Evolutionary conservation across 2,113 vertebrate genomes (phyloP).

Genomic region (Alosa alosa): DNA sequence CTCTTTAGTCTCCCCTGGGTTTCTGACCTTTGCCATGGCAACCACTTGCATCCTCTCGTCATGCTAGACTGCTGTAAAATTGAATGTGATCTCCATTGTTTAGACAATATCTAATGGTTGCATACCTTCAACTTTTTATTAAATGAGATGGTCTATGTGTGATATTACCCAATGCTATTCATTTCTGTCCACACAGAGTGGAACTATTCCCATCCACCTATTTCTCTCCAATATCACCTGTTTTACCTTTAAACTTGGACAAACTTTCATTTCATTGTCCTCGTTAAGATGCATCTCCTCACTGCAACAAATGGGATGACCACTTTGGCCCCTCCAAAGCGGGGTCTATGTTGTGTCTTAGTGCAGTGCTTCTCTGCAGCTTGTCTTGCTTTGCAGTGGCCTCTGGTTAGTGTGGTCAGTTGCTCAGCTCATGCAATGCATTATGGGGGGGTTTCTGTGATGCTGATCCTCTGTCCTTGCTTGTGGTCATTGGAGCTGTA

Average conservation of each 20-base stretch:
- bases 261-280: neutral
- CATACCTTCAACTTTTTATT: neutral
- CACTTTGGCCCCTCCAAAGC: neutral
- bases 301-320: neutral
- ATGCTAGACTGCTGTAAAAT: neutral
- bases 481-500: neutral
- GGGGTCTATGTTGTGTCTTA: neutral
- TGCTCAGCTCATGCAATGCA: too few species aligned
- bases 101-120: too few species aligned
- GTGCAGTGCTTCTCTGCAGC: neutral
- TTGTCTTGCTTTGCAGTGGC: neutral
- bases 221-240: neutral
- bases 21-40: neutral
- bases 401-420: too few species aligned
- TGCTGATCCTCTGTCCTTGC: neutral
- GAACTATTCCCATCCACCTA: neutral
- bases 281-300: neutral
- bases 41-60: neutral
- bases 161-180: neutral
- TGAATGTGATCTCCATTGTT: neutral
- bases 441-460: neutral
- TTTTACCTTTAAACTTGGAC: neutral
- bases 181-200: neutral
- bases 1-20: neutral
- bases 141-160: neutral